Conservation (phyloP, 2,888 invertebrate species). For the Oligia fasciuncula region DNA sequence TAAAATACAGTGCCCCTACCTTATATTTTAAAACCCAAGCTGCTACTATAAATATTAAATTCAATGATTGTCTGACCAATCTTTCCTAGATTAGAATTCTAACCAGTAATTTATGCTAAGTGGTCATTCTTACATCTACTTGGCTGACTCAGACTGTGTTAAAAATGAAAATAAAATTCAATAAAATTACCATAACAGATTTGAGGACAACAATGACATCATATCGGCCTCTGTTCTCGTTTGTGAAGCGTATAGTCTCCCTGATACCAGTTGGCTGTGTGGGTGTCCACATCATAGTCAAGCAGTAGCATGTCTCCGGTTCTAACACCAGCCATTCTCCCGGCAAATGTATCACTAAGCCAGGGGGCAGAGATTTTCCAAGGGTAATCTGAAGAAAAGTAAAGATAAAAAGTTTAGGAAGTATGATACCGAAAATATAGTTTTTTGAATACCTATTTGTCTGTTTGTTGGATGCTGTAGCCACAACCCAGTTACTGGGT, state of each 20-base stretch:
- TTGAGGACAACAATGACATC: constrained; percentile 92
- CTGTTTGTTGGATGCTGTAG: background rate
- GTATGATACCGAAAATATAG: background rate
- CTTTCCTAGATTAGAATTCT: background rate
- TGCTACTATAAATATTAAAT: background rate
- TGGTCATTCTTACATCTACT: background rate
- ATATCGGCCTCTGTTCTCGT: constrained; percentile 91
- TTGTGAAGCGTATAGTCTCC: constrained; percentile 91
- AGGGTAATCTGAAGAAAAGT: constrained; percentile 78
- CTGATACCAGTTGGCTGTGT: constrained; percentile 89
- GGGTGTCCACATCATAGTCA: constrained; percentile 92
- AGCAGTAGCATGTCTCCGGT: constrained; percentile 87
- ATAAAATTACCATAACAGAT: constrained; percentile 83
- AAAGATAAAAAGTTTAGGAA: background rate
- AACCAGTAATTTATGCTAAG: constrained; percentile 1
- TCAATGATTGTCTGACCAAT: background rate
- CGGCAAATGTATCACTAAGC: constrained; percentile 90
- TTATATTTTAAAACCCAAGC: background rate
- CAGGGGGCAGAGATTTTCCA: constrained; percentile 86
- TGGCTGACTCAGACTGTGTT: background rate
- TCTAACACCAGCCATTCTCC: constrained; percentile 89
- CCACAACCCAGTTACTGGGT: no score
- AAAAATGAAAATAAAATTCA: background rate
- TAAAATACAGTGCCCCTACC: no score
- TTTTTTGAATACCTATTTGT: background rate